Percentiles rank a stretch among this genome's conserved stretches.
These are phyloP conservation scores for Onychorhynchus coronatus DNA, from an alignment of 2,113 vertebrate genomes.

Conservation along the genomic window DNA sequence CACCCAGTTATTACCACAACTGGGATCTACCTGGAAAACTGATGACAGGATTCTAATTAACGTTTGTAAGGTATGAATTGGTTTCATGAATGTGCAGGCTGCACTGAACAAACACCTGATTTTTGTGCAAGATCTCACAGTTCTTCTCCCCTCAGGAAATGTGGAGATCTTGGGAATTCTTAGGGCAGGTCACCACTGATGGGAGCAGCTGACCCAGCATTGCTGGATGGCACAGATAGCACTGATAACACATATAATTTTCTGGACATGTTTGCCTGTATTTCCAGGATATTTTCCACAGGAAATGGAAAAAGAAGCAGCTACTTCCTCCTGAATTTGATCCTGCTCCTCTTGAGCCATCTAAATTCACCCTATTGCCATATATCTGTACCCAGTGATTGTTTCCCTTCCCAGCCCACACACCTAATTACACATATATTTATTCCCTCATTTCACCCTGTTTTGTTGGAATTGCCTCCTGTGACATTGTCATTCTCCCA, in stretches of 20 bases:
- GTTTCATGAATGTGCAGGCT: background rate
- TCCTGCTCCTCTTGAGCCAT: background rate
- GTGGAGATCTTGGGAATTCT: accelerated
- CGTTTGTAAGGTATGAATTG: background rate
- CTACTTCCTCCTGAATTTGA: background rate
- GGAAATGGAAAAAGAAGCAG: background rate
- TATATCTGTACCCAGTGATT: background rate
- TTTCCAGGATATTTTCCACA: background rate
- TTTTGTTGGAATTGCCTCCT: background rate
- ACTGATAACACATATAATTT: background rate
- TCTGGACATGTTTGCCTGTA: background rate
- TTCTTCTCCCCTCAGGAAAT: background rate
- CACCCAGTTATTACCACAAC: background rate
- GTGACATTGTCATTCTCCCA: background rate
- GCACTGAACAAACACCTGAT: background rate
- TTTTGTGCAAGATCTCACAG: background rate
- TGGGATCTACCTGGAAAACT: background rate
- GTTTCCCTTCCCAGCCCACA: background rate
- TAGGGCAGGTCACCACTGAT: background rate
- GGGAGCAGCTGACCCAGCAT: background rate
- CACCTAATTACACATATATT: background rate
- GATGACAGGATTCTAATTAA: background rate
- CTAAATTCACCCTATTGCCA: background rate
- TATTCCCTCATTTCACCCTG: background rate
- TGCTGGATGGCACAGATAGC: background rate